phyloP scores from a whole-genome alignment of 2,888 invertebrate species.

The Nasonia oneida region DNA sequence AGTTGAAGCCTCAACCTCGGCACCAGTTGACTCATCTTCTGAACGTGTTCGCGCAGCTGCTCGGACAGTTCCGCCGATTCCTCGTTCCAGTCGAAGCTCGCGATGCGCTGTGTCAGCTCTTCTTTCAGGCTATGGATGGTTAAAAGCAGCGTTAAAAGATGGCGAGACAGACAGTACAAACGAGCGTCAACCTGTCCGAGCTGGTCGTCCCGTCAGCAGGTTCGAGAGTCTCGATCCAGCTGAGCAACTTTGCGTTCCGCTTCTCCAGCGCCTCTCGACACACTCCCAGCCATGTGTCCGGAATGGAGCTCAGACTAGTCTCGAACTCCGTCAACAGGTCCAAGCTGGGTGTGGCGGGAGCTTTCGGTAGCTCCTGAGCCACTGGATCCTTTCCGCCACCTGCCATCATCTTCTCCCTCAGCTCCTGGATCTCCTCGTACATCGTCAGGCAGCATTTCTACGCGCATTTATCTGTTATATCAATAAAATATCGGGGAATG shows the following conservation, averaged over 20 bases:
- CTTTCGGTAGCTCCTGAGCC: not conserved
- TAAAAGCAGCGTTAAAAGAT: not conserved
- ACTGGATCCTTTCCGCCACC: slow-evolving; percentile 72
- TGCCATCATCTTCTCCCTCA: slow-evolving; percentile 72
- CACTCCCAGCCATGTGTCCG: not conserved
- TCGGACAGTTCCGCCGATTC: not conserved
- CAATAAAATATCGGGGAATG: not conserved
- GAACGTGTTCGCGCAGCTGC: slow-evolving; percentile 31
- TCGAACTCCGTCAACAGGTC: slow-evolving; percentile 17
- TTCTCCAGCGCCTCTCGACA: slow-evolving; percentile 66
- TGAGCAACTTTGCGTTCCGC: slow-evolving; percentile 62
- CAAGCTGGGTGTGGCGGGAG: not conserved
- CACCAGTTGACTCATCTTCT: not conserved
- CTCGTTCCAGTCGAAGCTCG: not conserved
- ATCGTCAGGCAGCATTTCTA: slow-evolving; percentile 39
- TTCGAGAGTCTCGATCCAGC: slow-evolving; percentile 62
- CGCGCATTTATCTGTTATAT: not conserved
- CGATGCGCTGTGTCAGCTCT: slow-evolving; percentile 15
- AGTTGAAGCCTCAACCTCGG: not conserved
- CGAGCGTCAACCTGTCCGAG: not conserved
- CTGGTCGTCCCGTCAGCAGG: slow-evolving; percentile 30
- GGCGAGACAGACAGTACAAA: not conserved
- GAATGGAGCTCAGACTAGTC: not conserved
- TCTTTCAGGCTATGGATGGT: slow-evolving; percentile 2
- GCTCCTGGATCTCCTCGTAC: slow-evolving; percentile 69